Evolutionary conservation across 2,113 vertebrate genomes (phyloP).

Genomic region (Xyrauchen texanus): DNA sequence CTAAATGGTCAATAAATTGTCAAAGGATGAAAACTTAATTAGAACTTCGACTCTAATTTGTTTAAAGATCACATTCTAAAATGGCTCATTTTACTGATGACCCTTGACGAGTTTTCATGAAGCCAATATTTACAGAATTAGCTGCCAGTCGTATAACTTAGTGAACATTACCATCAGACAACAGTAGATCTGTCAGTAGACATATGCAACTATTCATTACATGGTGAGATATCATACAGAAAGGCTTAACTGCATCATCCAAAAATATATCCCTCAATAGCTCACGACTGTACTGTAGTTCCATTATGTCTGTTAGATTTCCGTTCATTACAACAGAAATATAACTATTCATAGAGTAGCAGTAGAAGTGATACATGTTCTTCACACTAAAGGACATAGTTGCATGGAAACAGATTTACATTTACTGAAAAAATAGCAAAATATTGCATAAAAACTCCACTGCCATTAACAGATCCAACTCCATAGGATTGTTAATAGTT

Average conservation of each 20-base stretch:
- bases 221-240: constrained; percentile 2
- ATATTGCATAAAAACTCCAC: constrained; percentile 33
- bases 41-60: constrained; percentile 18
- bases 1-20: constrained; percentile 43
- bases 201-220: not conserved
- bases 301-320: constrained; percentile 18
- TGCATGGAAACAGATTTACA: constrained; percentile 49
- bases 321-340: constrained; percentile 21
- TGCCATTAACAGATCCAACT: constrained; percentile 36
- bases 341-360: constrained; percentile 34
- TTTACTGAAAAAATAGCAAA: constrained; percentile 47
- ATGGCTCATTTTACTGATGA: constrained; percentile 24
- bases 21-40: constrained; percentile 46
- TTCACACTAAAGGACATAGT: constrained; percentile 35
- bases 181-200: constrained; percentile 46
- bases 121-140: constrained; percentile 19
- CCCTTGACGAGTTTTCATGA: constrained; percentile 30
- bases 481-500: constrained; percentile 48
- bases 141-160: not conserved
- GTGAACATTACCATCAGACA: not conserved
- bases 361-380: constrained; percentile 36
- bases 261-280: constrained; percentile 45
- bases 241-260: not conserved
- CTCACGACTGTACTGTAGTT: not conserved
- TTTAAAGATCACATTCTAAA: constrained; percentile 26